phyloP scores from a whole-genome alignment of 2,113 vertebrate genomes.

The Nothocercus julius region DNA sequence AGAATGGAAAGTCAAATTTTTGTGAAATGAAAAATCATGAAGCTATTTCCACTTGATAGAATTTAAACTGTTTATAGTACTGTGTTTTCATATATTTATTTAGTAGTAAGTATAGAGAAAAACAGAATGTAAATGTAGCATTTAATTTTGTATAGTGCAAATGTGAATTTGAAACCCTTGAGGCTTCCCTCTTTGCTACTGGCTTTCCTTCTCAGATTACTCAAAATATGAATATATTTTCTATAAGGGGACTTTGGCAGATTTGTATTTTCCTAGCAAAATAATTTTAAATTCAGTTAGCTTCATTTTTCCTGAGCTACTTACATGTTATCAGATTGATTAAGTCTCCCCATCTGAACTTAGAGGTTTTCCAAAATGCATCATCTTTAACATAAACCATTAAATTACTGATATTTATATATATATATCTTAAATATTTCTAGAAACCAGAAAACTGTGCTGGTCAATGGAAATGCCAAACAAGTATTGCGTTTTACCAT shows the following conservation, averaged over 20 bases:
- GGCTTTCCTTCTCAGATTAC: not conserved
- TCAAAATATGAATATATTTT: not conserved
- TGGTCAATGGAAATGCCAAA: not conserved
- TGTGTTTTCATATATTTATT: not conserved
- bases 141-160: not conserved
- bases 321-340: not conserved
- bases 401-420: too few species aligned
- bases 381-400: not conserved
- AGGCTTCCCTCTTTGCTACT: not conserved
- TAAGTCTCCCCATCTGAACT: not conserved
- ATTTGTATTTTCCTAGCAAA: not conserved
- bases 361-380: not conserved
- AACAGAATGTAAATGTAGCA: not conserved
- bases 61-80: not conserved
- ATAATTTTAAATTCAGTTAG: not conserved
- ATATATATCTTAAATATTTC: not conserved
- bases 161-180: not conserved
- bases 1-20: not conserved
- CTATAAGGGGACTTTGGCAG: not conserved
- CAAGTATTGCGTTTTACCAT: too few species aligned
- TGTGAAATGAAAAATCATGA: not conserved
- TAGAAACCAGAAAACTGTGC: not conserved
- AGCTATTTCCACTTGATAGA: not conserved
- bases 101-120: not conserved
- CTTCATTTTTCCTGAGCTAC: not conserved